Evolutionary conservation across 2,113 vertebrate genomes (phyloP).

Genomic region (Myotis davidii): DNA sequence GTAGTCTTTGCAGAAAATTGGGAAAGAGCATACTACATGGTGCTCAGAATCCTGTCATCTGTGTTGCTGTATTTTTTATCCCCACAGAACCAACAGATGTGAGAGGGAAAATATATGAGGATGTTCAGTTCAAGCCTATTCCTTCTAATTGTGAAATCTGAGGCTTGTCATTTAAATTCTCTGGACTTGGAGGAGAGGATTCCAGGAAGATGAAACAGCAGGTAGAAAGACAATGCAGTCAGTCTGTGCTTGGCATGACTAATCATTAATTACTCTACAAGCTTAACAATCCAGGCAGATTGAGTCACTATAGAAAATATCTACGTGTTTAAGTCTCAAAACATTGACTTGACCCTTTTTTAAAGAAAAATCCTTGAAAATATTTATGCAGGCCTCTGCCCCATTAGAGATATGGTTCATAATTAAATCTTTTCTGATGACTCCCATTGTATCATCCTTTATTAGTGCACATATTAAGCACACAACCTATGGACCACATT

Average conservation of each 20-base stretch:
- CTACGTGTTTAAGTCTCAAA: background rate
- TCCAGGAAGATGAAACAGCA: background rate
- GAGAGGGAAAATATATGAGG: background rate
- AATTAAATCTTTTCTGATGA: background rate
- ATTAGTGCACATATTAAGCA: background rate
- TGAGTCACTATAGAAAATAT: background rate
- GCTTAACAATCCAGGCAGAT: background rate
- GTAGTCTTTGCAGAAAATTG: background rate
- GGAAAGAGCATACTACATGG: background rate
- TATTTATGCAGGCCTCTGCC: background rate
- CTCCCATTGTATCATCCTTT: background rate
- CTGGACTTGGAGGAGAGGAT: background rate
- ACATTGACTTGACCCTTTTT: background rate
- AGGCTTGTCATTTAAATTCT: background rate
- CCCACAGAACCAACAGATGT: background rate
- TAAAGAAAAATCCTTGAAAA: slow-evolving; percentile 6
- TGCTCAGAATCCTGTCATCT: background rate
- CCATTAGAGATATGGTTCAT: background rate
- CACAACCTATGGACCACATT: background rate
- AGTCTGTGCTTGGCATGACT: background rate
- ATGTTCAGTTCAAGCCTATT: background rate
- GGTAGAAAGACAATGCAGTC: background rate
- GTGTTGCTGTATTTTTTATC: background rate
- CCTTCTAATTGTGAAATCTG: background rate
- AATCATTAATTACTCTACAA: background rate